Evolutionary conservation across 2,113 vertebrate species (phyloP).

Genomic region (Pseudorectes ferrugineus): DNA sequence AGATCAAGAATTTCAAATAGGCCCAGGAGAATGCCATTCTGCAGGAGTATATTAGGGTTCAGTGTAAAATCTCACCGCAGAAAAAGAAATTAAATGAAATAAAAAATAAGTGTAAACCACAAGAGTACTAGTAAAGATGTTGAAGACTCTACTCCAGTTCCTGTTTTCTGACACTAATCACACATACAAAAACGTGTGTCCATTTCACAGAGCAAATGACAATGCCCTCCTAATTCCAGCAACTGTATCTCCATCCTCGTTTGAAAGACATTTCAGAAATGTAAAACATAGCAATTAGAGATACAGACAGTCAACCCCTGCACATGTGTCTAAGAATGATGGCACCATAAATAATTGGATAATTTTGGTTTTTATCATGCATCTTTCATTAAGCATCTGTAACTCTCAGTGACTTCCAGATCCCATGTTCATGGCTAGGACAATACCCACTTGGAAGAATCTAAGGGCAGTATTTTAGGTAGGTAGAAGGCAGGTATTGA

Average conservation of each 20-base stretch:
- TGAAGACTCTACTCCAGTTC: neutral
- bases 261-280: neutral
- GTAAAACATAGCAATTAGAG: neutral
- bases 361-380: neutral
- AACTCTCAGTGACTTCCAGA: neutral
- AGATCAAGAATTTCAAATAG: constrained; percentile 62
- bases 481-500: neutral
- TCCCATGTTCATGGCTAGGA: neutral
- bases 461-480: neutral
- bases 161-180: neutral
- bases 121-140: constrained; percentile 17
- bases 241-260: neutral
- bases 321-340: neutral
- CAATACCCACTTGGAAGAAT: neutral
- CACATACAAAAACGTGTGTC: neutral
- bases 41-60: constrained; percentile 43
- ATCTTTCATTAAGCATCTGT: neutral
- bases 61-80: constrained; percentile 31
- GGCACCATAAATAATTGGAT: neutral
- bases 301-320: neutral
- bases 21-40: constrained; percentile 53
- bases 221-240: neutral
- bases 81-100: constrained; percentile 39
- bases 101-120: constrained; percentile 16
- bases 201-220: neutral